These are phyloP conservation scores for Lapara coniferarum DNA, from an alignment of 2,888 invertebrate species.

Conservation along the genomic window DNA sequence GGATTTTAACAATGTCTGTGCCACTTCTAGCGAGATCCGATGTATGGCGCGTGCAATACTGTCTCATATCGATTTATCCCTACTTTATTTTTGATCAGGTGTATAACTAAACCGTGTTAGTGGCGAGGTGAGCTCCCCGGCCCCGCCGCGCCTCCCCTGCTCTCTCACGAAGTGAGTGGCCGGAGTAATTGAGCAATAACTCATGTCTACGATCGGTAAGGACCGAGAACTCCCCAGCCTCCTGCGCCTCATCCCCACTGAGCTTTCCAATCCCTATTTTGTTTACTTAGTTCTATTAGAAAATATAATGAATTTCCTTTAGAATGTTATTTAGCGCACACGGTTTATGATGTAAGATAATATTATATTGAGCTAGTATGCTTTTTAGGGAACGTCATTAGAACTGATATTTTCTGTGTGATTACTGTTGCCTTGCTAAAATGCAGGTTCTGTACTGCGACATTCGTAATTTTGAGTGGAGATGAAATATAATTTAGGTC, in stretches of 20 bases:
- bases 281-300: slow-evolving; percentile 18
- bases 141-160: background rate
- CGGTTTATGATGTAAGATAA: background rate
- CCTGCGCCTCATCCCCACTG: background rate
- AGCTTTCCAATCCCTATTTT: background rate
- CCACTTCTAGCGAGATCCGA: background rate
- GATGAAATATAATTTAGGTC: no score
- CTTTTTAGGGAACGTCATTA: background rate
- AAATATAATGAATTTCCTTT: background rate
- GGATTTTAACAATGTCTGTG: background rate
- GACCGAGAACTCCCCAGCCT: background rate
- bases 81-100: slow-evolving; percentile 28
- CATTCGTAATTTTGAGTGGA: no score
- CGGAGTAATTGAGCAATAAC: slow-evolving; percentile 43
- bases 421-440: no score
- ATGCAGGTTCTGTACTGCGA: no score
- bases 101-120: slow-evolving; percentile 26
- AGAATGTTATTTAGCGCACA: background rate
- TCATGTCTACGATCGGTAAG: slow-evolving; percentile 31
- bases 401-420: no score
- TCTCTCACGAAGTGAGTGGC: slow-evolving; percentile 13
- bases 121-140: background rate
- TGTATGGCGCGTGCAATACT: background rate
- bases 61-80: slow-evolving; percentile 16
- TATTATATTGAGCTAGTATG: background rate